Evolutionary conservation across 2,888 invertebrate species (phyloP).

Genomic region (Drosophila meridionalis): DNA sequence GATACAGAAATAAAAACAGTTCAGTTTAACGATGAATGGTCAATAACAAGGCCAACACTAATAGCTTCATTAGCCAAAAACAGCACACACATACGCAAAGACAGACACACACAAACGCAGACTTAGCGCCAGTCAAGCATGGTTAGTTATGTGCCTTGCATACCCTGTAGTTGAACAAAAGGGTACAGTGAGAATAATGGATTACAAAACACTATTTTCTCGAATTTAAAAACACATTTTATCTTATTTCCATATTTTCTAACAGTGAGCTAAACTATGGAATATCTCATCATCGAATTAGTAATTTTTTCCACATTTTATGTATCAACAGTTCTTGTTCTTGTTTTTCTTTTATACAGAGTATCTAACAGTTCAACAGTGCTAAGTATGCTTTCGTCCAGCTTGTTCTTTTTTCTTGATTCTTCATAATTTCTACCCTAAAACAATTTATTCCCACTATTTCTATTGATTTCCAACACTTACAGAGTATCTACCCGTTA

Average conservation of each 20-base stretch:
- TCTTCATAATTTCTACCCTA: background rate
- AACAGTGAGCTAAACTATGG: no score
- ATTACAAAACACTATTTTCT: no score
- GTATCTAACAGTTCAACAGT: background rate
- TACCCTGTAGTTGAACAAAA: background rate
- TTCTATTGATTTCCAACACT: no score
- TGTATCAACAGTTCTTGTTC: no score
- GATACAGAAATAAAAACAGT: constrained; percentile 16
- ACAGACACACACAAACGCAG: constrained; percentile 8
- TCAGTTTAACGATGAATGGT: constrained; percentile 41
- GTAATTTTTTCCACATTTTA: background rate
- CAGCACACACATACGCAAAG: constrained; percentile 15
- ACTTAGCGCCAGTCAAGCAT: constrained; percentile 1
- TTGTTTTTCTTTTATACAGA: no score
- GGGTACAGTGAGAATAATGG: no score
- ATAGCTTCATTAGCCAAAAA: constrained; percentile 69
- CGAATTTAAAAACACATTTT: no score
- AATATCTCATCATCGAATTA: no score
- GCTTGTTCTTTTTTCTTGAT: background rate
- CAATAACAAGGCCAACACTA: constrained; percentile 60
- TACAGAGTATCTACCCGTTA: background rate
- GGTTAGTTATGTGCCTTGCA: constrained; percentile 11
- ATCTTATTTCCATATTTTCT: no score
- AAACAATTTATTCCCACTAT: background rate
- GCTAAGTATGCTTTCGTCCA: background rate